Evolutionary conservation across 2,888 invertebrate species (phyloP), one percentile per base, ranked within the genome.

Genomic region (Sarcophaga variegata): DNA sequence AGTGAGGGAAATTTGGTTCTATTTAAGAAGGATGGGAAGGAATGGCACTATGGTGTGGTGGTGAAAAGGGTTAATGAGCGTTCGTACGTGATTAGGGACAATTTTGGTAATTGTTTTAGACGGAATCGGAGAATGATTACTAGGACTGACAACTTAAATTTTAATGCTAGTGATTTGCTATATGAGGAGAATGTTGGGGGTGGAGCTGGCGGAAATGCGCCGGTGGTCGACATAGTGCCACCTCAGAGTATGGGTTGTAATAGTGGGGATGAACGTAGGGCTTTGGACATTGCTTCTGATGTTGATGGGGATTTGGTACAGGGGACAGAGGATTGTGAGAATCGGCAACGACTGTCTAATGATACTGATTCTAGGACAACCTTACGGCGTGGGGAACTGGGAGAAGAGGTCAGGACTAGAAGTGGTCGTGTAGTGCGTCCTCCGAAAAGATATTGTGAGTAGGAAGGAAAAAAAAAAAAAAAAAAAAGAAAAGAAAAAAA

Each of bases 11-110:
- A 88, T 69, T 11, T 14, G 49, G 85, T 89, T n/a, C 80, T 88
- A n/a, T 89, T 87, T 79, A 89, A 47, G 60, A 60, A 60, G 17
- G n/a, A 20, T 17, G 14, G 17, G 8, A 60, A 20, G 6, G 60
- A 60, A 17, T 88, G 88, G 86, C 62, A 81, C 27, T 88, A 88
- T 70, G 88, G 88, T 4, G 72, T 27, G 20, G 83, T 88, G 20
- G 69, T 87, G 1, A 62, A 75, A 12, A 81, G 22, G 12, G 86
- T 86, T 37, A 49, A 49, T 49, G 49, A 49, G 10, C 49, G 49
- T 14, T 49, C 12, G 14, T 49, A 49, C 49, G 14, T 49, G 10
- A 14, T 49, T 2, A 49, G 12, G 10, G 49, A 49, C 4, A 49
- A 49, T 14, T 49, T 49, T 14, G 12, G 14, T 10, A 49, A 49